These are phyloP conservation scores for Vulpes ferrilata DNA, from an alignment of 2,113 vertebrate species.

Conservation along the genomic window DNA sequence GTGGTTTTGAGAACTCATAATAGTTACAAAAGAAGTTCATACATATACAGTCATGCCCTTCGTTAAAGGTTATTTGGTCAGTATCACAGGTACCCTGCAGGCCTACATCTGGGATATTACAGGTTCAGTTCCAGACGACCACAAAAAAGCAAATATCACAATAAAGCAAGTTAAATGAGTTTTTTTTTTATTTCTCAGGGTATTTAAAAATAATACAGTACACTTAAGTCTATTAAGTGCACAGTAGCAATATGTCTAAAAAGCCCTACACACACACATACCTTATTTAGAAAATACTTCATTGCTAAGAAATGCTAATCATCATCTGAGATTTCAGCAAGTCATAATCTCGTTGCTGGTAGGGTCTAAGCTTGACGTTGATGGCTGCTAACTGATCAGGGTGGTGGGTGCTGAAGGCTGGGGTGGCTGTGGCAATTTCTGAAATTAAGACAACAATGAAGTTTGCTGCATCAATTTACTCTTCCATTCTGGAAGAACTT, in stretches of 20 bases:
- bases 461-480: neutral
- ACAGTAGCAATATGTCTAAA: neutral
- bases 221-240: neutral
- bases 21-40: slow-evolving; percentile 80
- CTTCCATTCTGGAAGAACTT: neutral
- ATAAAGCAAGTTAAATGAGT: neutral
- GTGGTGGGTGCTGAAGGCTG: too few species aligned
- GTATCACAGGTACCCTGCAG: slow-evolving; percentile 68
- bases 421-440: neutral
- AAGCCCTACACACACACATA: neutral
- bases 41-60: slow-evolving; percentile 74
- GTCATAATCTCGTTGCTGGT: neutral
- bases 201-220: neutral
- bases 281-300: neutral
- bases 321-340: neutral
- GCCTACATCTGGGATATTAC: neutral
- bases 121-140: neutral
- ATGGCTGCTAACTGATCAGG: neutral
- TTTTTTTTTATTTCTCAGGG: neutral
- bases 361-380: neutral
- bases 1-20: slow-evolving; percentile 78
- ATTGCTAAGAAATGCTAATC: neutral
- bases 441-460: neutral
- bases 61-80: slow-evolving; percentile 71
- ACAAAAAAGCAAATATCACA: neutral